These are phyloP conservation scores for Scytalopus superciliaris DNA, from an alignment of 2,113 vertebrate genomes.

Conservation along the genomic window DNA sequence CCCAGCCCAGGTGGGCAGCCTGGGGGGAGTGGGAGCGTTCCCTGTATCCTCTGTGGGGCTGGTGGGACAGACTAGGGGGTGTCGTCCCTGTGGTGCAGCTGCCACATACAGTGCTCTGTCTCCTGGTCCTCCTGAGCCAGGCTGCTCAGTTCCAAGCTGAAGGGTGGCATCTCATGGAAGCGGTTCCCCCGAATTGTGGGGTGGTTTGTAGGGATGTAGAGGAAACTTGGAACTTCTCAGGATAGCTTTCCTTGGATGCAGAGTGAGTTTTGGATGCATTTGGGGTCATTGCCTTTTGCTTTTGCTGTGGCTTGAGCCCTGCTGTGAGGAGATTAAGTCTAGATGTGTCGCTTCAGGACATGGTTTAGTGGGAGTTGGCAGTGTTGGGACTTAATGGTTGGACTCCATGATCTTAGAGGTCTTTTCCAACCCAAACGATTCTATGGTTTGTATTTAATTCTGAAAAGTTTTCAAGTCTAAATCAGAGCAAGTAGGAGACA, in stretches of 20 bases:
- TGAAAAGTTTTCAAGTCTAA: rapidly evolving
- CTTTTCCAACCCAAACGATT: background rate
- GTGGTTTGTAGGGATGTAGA: rapidly evolving
- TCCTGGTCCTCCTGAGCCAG: background rate
- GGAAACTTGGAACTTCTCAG: background rate
- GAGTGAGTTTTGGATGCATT: rapidly evolving
- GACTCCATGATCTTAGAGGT: background rate
- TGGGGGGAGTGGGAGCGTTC: background rate
- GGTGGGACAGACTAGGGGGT: rapidly evolving
- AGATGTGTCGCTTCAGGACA: background rate
- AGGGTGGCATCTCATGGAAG: background rate
- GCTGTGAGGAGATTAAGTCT: background rate
- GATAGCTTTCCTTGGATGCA: background rate
- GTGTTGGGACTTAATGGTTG: background rate
- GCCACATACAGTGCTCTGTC: rapidly evolving
- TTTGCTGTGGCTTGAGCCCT: background rate
- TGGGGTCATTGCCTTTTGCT: background rate
- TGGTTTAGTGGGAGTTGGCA: background rate
- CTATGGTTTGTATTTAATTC: background rate
- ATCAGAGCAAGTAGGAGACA: background rate
- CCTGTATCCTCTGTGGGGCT: rapidly evolving
- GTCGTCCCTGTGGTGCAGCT: no score
- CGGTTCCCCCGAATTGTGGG: rapidly evolving
- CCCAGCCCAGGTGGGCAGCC: slow-evolving; percentile 27
- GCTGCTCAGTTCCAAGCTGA: background rate